Evolutionary conservation across 1,140 invertebrate species (phyloP).

Genomic region (Leguminivora glycinivorella): DNA sequence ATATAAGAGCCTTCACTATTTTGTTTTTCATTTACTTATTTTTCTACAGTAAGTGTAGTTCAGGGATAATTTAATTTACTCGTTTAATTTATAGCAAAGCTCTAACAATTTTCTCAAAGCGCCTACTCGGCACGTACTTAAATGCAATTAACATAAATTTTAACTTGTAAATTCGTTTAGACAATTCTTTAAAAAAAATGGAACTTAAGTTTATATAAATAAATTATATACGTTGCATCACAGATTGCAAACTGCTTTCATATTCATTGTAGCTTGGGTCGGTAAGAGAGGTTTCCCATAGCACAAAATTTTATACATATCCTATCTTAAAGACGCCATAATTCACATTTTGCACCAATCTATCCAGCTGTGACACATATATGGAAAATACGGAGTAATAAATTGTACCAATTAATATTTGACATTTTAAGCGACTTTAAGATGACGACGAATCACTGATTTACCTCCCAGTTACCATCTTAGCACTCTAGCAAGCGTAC

Average conservation of each 20-base stretch:
- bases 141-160: neutral
- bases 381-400: neutral
- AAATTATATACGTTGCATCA: conserved; percentile 14
- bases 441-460: neutral
- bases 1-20: neutral
- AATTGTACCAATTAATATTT: neutral
- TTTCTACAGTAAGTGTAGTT: neutral
- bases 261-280: neutral
- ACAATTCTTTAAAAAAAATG: neutral
- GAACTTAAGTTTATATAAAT: neutral
- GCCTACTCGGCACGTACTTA: neutral
- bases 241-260: neutral
- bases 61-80: neutral
- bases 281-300: neutral
- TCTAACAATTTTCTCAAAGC: neutral
- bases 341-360: neutral
- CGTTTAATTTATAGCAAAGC: neutral
- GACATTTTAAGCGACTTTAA: neutral
- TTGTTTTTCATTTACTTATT: neutral
- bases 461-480: neutral
- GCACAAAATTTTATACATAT: neutral
- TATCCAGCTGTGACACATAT: neutral
- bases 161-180: neutral
- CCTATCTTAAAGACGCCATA: neutral
- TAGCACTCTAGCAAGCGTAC: neutral